These are phyloP conservation scores for Lepus europaeus DNA, from an alignment of 2,113 vertebrate species.

Conservation along the genomic window DNA sequence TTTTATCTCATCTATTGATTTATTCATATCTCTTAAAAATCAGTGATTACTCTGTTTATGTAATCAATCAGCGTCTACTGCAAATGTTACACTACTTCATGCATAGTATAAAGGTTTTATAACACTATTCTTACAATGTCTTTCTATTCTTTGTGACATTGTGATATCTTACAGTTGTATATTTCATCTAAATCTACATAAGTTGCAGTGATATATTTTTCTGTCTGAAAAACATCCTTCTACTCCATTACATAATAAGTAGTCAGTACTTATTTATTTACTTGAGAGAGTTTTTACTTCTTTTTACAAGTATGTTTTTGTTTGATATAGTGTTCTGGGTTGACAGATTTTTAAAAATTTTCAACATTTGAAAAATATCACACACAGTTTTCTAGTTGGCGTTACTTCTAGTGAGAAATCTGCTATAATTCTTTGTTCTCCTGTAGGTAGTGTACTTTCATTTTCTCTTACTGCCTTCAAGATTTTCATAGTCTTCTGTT, in stretches of 20 bases:
- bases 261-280: slow-evolving; percentile 28
- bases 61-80: not conserved
- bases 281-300: not conserved
- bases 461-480: not conserved
- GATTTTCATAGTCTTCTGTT: not conserved
- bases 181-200: not conserved
- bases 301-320: slow-evolving; percentile 31
- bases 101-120: not conserved
- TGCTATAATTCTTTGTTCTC: slow-evolving; percentile 15
- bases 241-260: not conserved
- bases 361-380: not conserved
- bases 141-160: not conserved
- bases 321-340: not conserved
- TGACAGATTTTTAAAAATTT: not conserved
- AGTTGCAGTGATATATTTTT: not conserved
- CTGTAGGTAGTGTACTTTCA: not conserved
- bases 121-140: not conserved
- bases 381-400: not conserved
- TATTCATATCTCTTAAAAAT: not conserved
- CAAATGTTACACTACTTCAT: not conserved
- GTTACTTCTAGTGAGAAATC: slow-evolving; percentile 18
- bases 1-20: not conserved
- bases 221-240: not conserved
- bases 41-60: not conserved
- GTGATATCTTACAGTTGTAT: not conserved